Percentiles rank a stretch among this genome's conserved stretches.
These are phyloP conservation scores for Drosophila mauritiana DNA, from an alignment of 1,140 invertebrate species.

Conservation along the genomic window DNA sequence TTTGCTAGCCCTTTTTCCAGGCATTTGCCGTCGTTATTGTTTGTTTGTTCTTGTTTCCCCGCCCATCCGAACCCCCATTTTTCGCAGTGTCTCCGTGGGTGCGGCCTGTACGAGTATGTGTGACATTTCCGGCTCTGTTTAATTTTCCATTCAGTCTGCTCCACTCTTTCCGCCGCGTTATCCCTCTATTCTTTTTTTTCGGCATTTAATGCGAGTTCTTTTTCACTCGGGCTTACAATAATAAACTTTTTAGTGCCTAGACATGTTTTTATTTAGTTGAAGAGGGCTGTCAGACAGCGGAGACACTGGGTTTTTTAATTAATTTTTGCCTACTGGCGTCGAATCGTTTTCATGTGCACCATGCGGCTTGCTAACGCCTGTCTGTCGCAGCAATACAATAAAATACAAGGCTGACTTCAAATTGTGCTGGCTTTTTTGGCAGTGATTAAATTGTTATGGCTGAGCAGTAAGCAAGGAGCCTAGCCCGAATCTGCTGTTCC, in stretches of 20 bases:
- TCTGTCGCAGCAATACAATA: conserved; percentile 66
- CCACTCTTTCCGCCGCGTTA: conserved; percentile 42
- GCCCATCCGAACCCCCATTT: background rate
- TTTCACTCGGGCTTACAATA: conserved; percentile 63
- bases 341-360: conserved; percentile 53
- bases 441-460: conserved; percentile 79
- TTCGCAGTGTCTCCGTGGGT: conserved; percentile 60
- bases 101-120: conserved; percentile 72
- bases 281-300: background rate
- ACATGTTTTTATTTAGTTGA: conserved; percentile 73
- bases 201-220: conserved; percentile 73
- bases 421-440: conserved; percentile 53
- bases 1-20: conserved; percentile 79
- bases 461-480: conserved; percentile 8
- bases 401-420: conserved; percentile 62
- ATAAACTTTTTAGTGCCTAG: conserved; percentile 82
- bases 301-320: conserved; percentile 69
- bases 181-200: conserved; percentile 50
- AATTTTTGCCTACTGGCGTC: conserved; percentile 69
- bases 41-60: conserved; percentile 66
- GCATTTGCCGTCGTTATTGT: conserved; percentile 79
- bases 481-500: background rate
- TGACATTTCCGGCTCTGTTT: conserved; percentile 81
- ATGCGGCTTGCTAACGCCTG: conserved; percentile 41
- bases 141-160: conserved; percentile 72